Evolutionary conservation across 2,888 invertebrate genomes (phyloP), one percentile per base, ranked within the genome.

Genomic region (Thymelicus sylvestris): DNA sequence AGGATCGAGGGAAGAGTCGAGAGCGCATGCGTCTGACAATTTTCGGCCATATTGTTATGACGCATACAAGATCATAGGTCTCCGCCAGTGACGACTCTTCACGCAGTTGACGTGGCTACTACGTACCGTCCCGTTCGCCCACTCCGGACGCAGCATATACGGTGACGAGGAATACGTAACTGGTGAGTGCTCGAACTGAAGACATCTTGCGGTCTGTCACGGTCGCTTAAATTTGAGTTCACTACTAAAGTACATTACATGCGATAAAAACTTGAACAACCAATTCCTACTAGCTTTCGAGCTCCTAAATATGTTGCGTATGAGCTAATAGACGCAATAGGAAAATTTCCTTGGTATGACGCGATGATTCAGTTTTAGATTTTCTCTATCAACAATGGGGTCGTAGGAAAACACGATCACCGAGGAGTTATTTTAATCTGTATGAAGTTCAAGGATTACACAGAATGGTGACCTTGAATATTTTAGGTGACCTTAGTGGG

Each of bases 91-190:
- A 96, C 96, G 96, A 96, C 96, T 96, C 95, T 96, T 95, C 96
- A 96, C 96, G 95, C 96, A 96, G 96, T 97, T 97, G 97, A 97
- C 97, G 97, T 97, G 96, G 96, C 96, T 96, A 95, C 96, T 97
- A 97, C 97, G 97, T 97, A 97, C 96, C 95, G 96, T 96, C 96
- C 95, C 96, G 95, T 96, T 97, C 97, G 96, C 97, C 97, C 97
- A 97, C 96, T 97, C 97, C 96, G 96, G 96, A 96, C 96, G 96
- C 97, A 96, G 97, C 96, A 97, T 96, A 97, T 95, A 96, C 96
- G 96, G 97, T 97, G 97, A 97, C 97, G 97, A 97, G 96, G 96
- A 97, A 97, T 97, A 97, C 97, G 97, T 97, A 97, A 97, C 97
- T 96, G 96, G 96, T 96, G 96, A 96, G 96, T 96, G 96, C 96